Base-by-base conservation (phyloP, 2,888 invertebrate genomes). In the Brachynemurus nebulosus region DNA sequence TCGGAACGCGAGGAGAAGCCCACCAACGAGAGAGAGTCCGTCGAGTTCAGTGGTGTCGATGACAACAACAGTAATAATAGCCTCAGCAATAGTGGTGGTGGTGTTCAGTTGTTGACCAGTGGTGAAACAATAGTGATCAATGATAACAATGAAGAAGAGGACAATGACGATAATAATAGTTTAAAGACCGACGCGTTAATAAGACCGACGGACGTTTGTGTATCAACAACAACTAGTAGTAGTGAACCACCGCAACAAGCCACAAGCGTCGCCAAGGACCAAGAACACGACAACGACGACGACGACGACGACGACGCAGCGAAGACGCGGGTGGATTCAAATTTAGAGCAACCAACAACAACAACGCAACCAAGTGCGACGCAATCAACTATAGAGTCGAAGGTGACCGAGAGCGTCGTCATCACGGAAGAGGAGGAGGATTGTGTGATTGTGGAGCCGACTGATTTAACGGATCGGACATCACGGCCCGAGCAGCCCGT, bases 361-460 rank as follows among this genome's bases (percentile, higher is more conserved):
- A n/a, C n/a, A n/a, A n/a, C n/a, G n/a, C n/a, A n/a, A n/a, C n/a
- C n/a, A n/a, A n/a, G n/a, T n/a, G n/a, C n/a, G n/a, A n/a, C n/a
- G n/a, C n/a, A n/a, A n/a, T n/a, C n/a, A n/a, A n/a, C n/a, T n/a
- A 30, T 30, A 30, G 14, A 30, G n/a, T 12, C 30, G 30, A 30
- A 14, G 30, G 14, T n/a, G 30, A 30, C 14, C 30, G n/a, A 30
- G 30, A 30, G 64, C 58, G 67, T 62, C 64, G 66, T 65, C 65
- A 67, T 67, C 66, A 68, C 67, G 66, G 69, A 69, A 67, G 71
- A 72, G 66, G 73, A 74, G 65, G 72, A 74, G 70, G 72, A 72
- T 61, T 74, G 73, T 69, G 73, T 74, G 66, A 74, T 74, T 67
- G 73, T 74, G 70, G 70, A 72, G 66, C 65, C 68, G 61, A 65